Base-by-base conservation (phyloP, 2,113 vertebrate genomes). In the Collichthys lucidus region DNA sequence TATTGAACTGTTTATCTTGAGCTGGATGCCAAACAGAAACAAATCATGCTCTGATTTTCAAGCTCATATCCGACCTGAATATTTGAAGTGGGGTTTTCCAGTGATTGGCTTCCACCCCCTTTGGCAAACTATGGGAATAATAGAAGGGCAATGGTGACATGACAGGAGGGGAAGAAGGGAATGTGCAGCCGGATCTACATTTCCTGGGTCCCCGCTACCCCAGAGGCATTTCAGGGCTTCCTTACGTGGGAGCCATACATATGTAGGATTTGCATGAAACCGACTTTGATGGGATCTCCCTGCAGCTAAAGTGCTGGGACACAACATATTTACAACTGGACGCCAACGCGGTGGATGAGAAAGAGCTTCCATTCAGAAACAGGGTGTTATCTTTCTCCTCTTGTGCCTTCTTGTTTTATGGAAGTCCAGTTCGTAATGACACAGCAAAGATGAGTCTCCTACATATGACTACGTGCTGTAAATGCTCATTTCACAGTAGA, bases 261-360 rank as follows among this genome's bases (percentile, higher is more conserved):
- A 70, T 70, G 53, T 35, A 50, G 64, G 62, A 83, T 85, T 79
- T 83, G 64, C 78, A 83, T 68, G 44, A 88, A 86, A 16, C 31
- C 31, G 57, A 74, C 80, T 87, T 74, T 86, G 74, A 87, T 80
- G 86, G 31, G 71, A 82, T 87, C 53, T 81, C 74, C 84, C 86
- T 72, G 79, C 81, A 88, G 86, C 79, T 65, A 82, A 46, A 59
- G 40, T 26, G 44, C 40, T 35, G 31, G n/a, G 24, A 83, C 71
- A 70, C 15, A 77, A 61, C 4, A 4, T 50, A 78, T 70, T 70
- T 62, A 47, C 65, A 60, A 82, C 60, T 70, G 53, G 73, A 47
- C 63, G 71, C 68, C 35, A 40, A 40, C 31, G 42, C 8, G 14
- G 68, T 50, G 73, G 63, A 76, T 77, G 66, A 80, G 62, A 74